Evolutionary conservation across 2,888 invertebrate genomes (phyloP).

Genomic region (Platypus cylindrus): DNA sequence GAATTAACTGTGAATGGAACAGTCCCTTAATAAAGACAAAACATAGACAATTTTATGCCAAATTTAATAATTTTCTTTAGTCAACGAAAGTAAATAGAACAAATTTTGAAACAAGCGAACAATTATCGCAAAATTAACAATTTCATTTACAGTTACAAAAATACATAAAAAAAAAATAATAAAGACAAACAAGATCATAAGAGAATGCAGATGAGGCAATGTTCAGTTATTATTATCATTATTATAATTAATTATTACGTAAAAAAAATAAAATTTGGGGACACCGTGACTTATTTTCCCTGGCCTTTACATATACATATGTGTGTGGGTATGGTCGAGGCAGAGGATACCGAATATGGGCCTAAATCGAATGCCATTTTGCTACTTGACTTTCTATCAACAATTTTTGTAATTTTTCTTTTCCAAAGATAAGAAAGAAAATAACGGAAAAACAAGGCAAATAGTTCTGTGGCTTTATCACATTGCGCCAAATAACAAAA

Average conservation of each 20-base stretch:
- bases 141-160: no score
- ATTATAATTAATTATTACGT: slow-evolving; percentile 9
- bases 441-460: neutral
- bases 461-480: slow-evolving; percentile 2
- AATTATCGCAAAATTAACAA: slow-evolving; percentile 12
- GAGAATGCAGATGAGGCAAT: slow-evolving; percentile 15
- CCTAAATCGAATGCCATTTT: slow-evolving; percentile 3
- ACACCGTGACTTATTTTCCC: slow-evolving; percentile 12
- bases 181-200: slow-evolving; percentile 6
- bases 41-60: slow-evolving; percentile 13
- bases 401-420: no score
- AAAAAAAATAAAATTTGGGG: no score
- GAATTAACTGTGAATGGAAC: slow-evolving; percentile 17
- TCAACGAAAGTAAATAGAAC: slow-evolving; percentile 12
- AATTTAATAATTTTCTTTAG: slow-evolving; percentile 16
- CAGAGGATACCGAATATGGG: slow-evolving; percentile 4
- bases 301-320: no score
- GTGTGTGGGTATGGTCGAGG: slow-evolving; percentile 8
- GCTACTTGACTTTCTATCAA: no score
- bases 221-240: slow-evolving; percentile 8
- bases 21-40: slow-evolving; percentile 17
- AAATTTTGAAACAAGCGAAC: slow-evolving; percentile 15
- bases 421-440: no score
- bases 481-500: no score
- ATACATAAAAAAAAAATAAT: slow-evolving; percentile 10